Percentiles rank a stretch among this genome's conserved stretches.
phyloP scores from a whole-genome alignment of 2,113 vertebrate genomes.

The Platysteira castanea region DNA sequence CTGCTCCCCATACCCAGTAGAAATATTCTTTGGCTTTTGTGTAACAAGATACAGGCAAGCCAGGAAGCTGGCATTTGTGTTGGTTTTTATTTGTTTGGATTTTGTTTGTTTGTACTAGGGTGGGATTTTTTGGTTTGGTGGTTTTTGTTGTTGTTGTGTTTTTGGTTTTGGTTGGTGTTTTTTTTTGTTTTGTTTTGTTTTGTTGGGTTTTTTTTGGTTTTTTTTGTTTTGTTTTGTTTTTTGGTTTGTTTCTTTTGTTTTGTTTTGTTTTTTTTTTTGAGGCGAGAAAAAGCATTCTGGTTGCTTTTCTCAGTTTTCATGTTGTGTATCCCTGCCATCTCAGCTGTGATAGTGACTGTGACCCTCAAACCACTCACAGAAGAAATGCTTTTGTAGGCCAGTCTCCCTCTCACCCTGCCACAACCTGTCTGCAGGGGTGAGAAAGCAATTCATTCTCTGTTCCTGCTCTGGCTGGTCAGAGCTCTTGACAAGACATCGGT shows the following conservation, averaged over 20 bases:
- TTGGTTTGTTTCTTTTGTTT: too few relatives aligned
- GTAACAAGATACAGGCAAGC: background rate
- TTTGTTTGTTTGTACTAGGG: background rate
- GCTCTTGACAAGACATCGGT: background rate
- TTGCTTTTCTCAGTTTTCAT: background rate
- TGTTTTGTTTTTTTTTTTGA: background rate
- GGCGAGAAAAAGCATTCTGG: background rate
- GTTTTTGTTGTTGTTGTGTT: background rate
- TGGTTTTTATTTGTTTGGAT: background rate
- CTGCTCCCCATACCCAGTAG: background rate
- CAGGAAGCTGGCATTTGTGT: background rate
- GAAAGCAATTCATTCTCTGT: background rate
- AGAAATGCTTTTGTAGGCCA: background rate
- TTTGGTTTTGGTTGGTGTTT: background rate
- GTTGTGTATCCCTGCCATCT: background rate
- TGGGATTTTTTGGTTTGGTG: background rate
- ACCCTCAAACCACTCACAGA: background rate
- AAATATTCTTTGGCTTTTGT: background rate
- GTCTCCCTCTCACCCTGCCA: background rate
- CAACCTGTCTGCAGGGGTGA: background rate
- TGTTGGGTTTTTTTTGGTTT: background rate
- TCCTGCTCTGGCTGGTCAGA: background rate
- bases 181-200: too few relatives aligned
- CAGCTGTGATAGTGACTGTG: background rate
- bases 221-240: background rate